Conservation (phyloP, 2,888 invertebrate species). For the Pterostichus madidus region DNA sequence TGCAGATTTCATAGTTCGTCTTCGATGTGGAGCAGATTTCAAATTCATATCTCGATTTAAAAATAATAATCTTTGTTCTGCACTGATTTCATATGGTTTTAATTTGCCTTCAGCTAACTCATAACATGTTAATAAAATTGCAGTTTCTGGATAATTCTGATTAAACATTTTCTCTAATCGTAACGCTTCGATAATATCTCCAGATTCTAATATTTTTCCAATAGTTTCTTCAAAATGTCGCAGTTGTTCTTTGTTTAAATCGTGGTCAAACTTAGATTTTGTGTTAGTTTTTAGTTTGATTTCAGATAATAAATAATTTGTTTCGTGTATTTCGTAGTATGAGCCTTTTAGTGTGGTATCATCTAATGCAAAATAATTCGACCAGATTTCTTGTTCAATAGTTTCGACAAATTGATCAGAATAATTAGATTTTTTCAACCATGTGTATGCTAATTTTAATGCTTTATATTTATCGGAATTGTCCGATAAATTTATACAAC, state of each 20-base stretch:
- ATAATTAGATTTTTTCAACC: slow-evolving; percentile 72
- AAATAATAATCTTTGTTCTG: slow-evolving; percentile 81
- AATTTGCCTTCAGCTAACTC: slow-evolving; percentile 83
- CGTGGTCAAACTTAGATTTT: slow-evolving; percentile 71
- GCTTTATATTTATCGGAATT: slow-evolving; percentile 78
- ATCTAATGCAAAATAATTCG: slow-evolving; percentile 71
- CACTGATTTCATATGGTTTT: slow-evolving; percentile 82
- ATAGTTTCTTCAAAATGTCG: slow-evolving; percentile 79
- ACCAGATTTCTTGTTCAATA: slow-evolving; percentile 74
- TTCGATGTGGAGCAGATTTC: slow-evolving; percentile 75
- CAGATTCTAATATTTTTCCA: slow-evolving; percentile 79
- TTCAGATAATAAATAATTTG: slow-evolving; percentile 74
- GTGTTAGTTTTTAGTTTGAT: slow-evolving; percentile 76
- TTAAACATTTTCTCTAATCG: slow-evolving; percentile 80
- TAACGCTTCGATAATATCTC: slow-evolving; percentile 81
- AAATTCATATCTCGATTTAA: slow-evolving; percentile 76
- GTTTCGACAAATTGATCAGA: slow-evolving; percentile 70
- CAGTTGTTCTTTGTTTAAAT: slow-evolving; percentile 76
- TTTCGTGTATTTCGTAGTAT: slow-evolving; percentile 50
- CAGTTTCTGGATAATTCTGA: slow-evolving; percentile 78
- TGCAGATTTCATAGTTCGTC: slow-evolving; percentile 74
- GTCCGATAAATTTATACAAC: slow-evolving; percentile 78
- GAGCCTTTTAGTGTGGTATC: slow-evolving; percentile 68
- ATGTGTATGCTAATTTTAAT: slow-evolving; percentile 73
- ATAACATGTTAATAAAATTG: slow-evolving; percentile 82